Base-by-base conservation (phyloP, 2,113 vertebrate genomes). In the Prietella phreatophila region DNA sequence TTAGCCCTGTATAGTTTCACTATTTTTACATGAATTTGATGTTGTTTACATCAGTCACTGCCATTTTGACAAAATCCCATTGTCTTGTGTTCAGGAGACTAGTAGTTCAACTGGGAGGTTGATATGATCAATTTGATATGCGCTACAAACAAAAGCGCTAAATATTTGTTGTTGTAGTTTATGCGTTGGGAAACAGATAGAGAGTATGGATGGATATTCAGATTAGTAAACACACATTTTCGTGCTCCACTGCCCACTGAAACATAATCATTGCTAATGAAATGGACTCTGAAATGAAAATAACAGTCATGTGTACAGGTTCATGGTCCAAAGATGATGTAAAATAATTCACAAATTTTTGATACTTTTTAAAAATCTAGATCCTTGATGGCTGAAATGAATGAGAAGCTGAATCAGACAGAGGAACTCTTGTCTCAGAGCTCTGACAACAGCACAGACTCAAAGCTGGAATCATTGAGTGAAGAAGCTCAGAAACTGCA, bases 401-500 rank as follows among this genome's bases (percentile, higher is more conserved):
- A 93, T 15, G 94, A 93, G 82, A 96, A 94, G 89, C 92, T 98
- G 91, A 95, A 96, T 55, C 92, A 94, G 76, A 92, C 97, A 2
- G 97, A 98, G 82, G 92, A 92, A 87, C 93, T 92, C 15, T 90
- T 99, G n/a, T 92, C 93, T 36, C 92, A 95, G 22, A 92, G 95
- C 56, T 93, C 93, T 27, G 89, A 95, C 86, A 96, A 96, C 17
- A 93, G 87, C 82, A 95, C 96, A 0, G 90, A 94, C 50, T 25
- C 13, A 1, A 94, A 96, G 79, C 93, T 98, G 85, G 95, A 95
- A 0, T 15, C 20, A 0, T 91, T 99, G 55, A 96, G 92, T 83
- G 92, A 92, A 0, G 97, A 99, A 27, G 95, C 96, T 61, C 94
- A 96, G 87, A 96, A 94, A 82, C 93, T 99, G 0, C 95, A 98